Percentiles rank a stretch among this genome's conserved stretches.
Evolutionary conservation across 2,888 invertebrate species (phyloP).

Genomic region (Drosophila atripex): DNA sequence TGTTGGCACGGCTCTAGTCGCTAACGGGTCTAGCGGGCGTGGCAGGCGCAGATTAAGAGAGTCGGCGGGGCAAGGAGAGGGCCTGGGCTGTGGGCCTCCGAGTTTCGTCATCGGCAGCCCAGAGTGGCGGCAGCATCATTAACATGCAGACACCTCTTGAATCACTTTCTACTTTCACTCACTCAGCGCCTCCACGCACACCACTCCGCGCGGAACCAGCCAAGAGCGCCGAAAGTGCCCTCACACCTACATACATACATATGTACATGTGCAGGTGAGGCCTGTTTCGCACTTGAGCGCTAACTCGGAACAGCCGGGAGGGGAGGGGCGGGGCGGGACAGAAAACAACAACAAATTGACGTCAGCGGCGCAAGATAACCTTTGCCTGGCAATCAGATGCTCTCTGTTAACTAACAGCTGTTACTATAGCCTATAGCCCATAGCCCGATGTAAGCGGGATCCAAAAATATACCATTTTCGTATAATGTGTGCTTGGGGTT

Average conservation of each 20-base stretch:
- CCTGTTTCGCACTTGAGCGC: constrained; percentile 25
- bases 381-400: constrained; percentile 7
- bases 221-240: neutral
- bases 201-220: neutral
- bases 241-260: constrained; percentile 7
- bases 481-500: neutral
- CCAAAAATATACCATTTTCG: neutral
- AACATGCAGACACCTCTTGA: constrained; percentile 49
- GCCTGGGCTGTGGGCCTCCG: neutral
- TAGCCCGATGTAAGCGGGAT: neutral
- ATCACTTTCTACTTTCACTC: constrained; percentile 71
- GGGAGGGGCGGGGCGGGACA: no score
- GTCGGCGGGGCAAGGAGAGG: neutral
- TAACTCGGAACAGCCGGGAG: no score
- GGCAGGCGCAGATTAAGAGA: neutral
- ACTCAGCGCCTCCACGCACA: constrained; percentile 1
- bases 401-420: constrained; percentile 7
- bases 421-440: neutral
- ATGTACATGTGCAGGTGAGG: neutral
- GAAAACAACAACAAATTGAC: constrained; percentile 30
- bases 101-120: constrained; percentile 20
- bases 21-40: neutral
- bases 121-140: constrained; percentile 36
- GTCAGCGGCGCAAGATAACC: constrained; percentile 29
- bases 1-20: constrained; percentile 2